phyloP scores from a whole-genome alignment of 1,140 invertebrate genomes.

The Nilaparvata lugens region DNA sequence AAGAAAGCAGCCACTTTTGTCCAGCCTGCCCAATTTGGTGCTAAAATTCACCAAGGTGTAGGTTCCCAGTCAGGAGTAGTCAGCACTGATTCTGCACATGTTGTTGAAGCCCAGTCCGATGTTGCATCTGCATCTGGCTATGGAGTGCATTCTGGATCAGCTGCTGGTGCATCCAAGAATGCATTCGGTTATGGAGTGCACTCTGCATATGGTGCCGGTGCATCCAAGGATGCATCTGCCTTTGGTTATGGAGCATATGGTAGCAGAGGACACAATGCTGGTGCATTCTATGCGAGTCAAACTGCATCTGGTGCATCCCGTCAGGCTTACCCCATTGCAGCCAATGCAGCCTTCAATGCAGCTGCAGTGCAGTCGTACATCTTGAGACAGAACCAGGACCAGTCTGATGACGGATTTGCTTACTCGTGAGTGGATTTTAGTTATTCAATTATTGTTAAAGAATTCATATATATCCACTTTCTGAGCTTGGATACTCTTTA shows the following conservation, averaged over 20 bases:
- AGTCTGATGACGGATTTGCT: background rate
- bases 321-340: background rate
- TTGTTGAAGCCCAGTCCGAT: background rate
- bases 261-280: background rate
- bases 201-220: background rate
- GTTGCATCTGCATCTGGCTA: background rate
- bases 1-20: too few species aligned
- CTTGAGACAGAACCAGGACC: conserved; percentile 1
- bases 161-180: background rate
- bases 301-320: background rate
- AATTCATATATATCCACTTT: too few species aligned
- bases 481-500: too few species aligned
- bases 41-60: too few species aligned
- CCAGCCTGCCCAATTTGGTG: too few species aligned
- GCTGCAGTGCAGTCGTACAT: background rate
- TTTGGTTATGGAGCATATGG: background rate
- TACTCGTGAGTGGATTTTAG: too few species aligned
- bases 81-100: background rate
- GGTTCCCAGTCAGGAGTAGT: too few species aligned
- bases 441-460: too few species aligned
- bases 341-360: too few species aligned
- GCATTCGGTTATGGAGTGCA: background rate
- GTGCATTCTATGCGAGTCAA: background rate
- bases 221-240: background rate
- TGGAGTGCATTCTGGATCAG: background rate